Percentiles rank a stretch among this genome's conserved stretches.
These are phyloP conservation scores for Tachystola acroxantha DNA, from an alignment of 2,888 invertebrate genomes.

Conservation along the genomic window DNA sequence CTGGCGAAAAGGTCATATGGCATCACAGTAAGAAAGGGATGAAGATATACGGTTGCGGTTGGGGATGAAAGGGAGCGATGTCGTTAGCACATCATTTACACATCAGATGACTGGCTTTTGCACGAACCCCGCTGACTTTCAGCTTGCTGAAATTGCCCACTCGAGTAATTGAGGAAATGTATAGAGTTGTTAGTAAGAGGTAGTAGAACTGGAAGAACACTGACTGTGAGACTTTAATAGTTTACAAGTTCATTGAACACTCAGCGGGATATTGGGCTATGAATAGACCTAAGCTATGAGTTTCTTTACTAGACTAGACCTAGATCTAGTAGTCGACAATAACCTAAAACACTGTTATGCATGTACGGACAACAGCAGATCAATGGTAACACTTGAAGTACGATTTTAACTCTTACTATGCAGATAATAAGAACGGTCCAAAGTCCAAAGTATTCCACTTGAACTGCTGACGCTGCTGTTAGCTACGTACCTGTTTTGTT, in stretches of 20 bases:
- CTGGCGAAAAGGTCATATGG: slow-evolving; percentile 23
- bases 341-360: too few relatives aligned
- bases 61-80: slow-evolving; percentile 7
- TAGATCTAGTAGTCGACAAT: too few relatives aligned
- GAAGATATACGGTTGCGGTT: slow-evolving; percentile 8
- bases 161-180: slow-evolving; percentile 39
- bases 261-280: not conserved
- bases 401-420: too few relatives aligned
- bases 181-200: slow-evolving; percentile 32
- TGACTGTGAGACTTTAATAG: slow-evolving; percentile 10
- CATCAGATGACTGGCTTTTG: slow-evolving; percentile 54
- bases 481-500: too few relatives aligned
- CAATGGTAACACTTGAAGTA: too few relatives aligned
- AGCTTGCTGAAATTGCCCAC: slow-evolving; percentile 46
- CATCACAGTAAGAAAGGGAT: slow-evolving; percentile 15
- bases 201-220: too few relatives aligned
- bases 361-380: too few relatives aligned
- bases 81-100: slow-evolving; percentile 53
- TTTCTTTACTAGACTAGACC: too few relatives aligned
- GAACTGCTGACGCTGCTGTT: too few relatives aligned
- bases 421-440: too few relatives aligned
- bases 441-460: too few relatives aligned
- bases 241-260: not conserved
- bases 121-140: slow-evolving; percentile 37
- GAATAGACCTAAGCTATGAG: too few relatives aligned